Percentiles rank a stretch among this genome's conserved stretches.
Evolutionary conservation across 2,113 vertebrate genomes (phyloP).

Genomic region (Albula glossodonta): DNA sequence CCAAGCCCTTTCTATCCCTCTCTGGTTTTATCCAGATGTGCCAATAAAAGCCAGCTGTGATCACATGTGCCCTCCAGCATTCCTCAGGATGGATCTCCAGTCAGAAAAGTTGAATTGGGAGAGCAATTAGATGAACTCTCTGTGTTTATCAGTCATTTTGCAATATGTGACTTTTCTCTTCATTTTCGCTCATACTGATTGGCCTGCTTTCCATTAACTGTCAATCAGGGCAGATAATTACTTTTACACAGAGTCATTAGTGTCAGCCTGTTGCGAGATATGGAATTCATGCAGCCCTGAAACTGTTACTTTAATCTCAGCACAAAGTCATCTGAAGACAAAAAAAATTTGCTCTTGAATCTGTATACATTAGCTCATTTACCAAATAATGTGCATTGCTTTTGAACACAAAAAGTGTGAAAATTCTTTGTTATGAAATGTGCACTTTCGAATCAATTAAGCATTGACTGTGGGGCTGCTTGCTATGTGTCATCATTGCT

Average conservation of each 20-base stretch:
- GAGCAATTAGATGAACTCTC: conserved; percentile 42
- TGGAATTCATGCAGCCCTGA: background rate
- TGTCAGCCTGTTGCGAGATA: background rate
- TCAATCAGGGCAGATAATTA: background rate
- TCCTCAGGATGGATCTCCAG: conserved; percentile 16
- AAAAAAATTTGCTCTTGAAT: background rate
- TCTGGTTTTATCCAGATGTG: conserved; percentile 7
- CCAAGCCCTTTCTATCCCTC: conserved; percentile 10
- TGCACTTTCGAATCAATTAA: background rate
- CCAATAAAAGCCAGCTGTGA: conserved; percentile 20
- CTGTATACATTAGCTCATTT: background rate
- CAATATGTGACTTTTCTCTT: conserved; percentile 24
- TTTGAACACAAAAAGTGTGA: background rate
- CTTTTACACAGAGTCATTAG: background rate
- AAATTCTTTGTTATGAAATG: background rate
- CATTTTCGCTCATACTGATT: conserved; percentile 22
- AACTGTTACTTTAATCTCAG: background rate
- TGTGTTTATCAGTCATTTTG: conserved; percentile 41
- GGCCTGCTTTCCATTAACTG: conserved; percentile 21
- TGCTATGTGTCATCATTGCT: background rate
- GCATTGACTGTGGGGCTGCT: too few species aligned
- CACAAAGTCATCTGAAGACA: background rate
- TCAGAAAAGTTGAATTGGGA: conserved; percentile 23
- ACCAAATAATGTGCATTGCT: background rate
- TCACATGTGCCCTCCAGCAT: conserved; percentile 16